Conservation (phyloP, 2,888 invertebrate species). For the Dynastes maya region DNA sequence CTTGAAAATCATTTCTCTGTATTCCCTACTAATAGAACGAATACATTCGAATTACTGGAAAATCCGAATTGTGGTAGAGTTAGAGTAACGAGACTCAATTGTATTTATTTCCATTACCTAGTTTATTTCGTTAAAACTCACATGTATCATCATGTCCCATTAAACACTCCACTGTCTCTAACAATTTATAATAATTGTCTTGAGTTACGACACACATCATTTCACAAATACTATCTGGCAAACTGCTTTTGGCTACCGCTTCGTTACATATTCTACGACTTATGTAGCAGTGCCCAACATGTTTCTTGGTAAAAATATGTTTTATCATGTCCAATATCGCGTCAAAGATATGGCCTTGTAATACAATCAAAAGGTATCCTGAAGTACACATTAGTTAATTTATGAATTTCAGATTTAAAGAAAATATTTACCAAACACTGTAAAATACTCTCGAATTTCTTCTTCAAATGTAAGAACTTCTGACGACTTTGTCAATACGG, state of each 20-base stretch:
- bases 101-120: neutral
- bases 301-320: constrained; percentile 39
- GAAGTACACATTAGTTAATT: constrained; percentile 54
- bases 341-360: constrained; percentile 50
- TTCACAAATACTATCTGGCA: constrained; percentile 65
- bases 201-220: constrained; percentile 62
- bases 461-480: constrained; percentile 60
- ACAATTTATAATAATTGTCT: constrained; percentile 62
- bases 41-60: too few species aligned
- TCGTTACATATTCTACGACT: constrained; percentile 56
- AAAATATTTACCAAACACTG: constrained; percentile 62
- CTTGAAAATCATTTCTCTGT: too few species aligned
- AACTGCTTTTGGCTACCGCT: constrained; percentile 64
- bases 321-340: constrained; percentile 37
- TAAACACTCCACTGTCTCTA: constrained; percentile 60
- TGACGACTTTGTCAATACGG: constrained; percentile 63
- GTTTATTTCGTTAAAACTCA: constrained; percentile 18
- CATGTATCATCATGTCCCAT: constrained; percentile 37
- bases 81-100: too few species aligned
- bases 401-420: neutral
- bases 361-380: constrained; percentile 59
- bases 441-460: constrained; percentile 66
- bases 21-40: too few species aligned
- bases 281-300: constrained; percentile 32
- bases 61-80: too few species aligned